These are phyloP conservation scores for Alaudala cheleensis DNA, from an alignment of 2,113 vertebrate species.

Conservation along the genomic window DNA sequence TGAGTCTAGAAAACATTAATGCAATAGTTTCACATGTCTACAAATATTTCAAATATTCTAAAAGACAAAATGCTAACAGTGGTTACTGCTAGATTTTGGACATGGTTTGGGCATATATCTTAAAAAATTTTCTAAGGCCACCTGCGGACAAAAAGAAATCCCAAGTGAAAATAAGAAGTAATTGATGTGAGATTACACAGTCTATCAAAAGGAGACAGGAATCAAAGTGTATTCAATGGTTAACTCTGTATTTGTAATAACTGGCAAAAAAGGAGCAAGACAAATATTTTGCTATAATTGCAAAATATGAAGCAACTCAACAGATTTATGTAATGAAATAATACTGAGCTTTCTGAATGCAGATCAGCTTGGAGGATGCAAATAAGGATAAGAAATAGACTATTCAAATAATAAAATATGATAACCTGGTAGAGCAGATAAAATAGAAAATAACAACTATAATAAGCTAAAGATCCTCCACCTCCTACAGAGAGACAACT, in stretches of 20 bases:
- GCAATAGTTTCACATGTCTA: background rate
- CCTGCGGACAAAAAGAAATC: background rate
- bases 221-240: background rate
- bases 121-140: background rate
- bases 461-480: background rate
- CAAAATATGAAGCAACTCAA: background rate
- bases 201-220: background rate
- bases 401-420: background rate
- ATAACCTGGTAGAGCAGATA: background rate
- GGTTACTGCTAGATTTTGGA: background rate
- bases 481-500: background rate
- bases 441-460: background rate
- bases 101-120: background rate
- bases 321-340: background rate
- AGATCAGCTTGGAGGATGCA: background rate
- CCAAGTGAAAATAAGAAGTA: background rate
- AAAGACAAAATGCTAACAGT: background rate
- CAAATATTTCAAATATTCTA: background rate
- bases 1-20: background rate
- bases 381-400: background rate
- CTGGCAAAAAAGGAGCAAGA: background rate
- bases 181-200: background rate
- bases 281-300: background rate
- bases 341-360: background rate
- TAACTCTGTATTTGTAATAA: background rate